Evolutionary conservation across 92 coral and sea anemone genomes (phyloP).

Genomic region (Epizoanthus fatuus): DNA sequence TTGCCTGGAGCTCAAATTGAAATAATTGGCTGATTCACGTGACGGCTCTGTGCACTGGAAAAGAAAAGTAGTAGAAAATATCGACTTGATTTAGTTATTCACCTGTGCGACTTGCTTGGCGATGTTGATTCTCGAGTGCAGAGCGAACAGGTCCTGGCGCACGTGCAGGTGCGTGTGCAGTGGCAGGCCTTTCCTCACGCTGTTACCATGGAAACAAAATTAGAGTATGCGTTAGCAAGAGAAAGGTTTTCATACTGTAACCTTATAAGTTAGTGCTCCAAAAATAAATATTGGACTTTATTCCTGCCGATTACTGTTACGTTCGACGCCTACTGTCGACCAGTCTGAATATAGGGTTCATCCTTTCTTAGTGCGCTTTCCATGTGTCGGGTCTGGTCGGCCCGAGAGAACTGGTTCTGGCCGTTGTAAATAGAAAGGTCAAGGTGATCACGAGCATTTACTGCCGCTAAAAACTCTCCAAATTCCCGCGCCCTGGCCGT

Average conservation of each 20-base stretch:
- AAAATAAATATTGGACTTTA: neutral
- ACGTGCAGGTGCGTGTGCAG: constrained; percentile 95
- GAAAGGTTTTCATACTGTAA: neutral
- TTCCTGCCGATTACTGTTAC: neutral
- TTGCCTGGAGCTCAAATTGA: neutral
- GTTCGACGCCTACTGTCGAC: too few relatives aligned
- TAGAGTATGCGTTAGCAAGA: neutral
- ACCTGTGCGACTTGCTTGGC: constrained; percentile 96
- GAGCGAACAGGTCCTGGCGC: constrained; percentile 88
- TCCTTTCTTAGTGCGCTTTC: neutral
- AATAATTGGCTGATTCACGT: too few relatives aligned
- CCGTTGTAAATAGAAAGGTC: too few relatives aligned
- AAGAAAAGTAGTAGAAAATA: neutral
- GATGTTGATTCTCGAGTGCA: constrained; percentile 86
- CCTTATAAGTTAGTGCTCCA: neutral
- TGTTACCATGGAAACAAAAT: constrained; percentile 39
- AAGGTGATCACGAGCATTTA: too few relatives aligned
- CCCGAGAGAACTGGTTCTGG: too few relatives aligned
- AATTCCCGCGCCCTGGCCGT: too few relatives aligned
- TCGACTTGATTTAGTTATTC: neutral
- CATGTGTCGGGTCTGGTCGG: too few relatives aligned
- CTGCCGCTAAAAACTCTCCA: too few relatives aligned
- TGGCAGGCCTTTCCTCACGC: constrained; percentile 93
- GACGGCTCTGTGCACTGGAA: too few relatives aligned
- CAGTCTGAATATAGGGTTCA: neutral